Evolutionary conservation across 2,888 invertebrate genomes (phyloP).

Genomic region (Polylopha cassiicola): DNA sequence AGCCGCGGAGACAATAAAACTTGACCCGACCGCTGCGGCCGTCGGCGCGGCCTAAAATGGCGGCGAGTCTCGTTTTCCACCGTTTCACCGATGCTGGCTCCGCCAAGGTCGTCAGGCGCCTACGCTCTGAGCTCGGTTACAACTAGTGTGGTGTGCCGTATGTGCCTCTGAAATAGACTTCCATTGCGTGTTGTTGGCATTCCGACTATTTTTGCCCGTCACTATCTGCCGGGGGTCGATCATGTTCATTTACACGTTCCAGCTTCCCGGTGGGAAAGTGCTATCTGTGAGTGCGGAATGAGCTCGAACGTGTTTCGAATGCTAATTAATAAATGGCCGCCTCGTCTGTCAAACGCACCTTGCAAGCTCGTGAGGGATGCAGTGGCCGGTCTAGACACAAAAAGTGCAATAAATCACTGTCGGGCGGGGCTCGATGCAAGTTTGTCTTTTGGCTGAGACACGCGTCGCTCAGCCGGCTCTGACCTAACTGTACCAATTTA

Average conservation of each 20-base stretch:
- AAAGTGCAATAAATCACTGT: slow-evolving; percentile 56
- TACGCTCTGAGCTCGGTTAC: slow-evolving; percentile 67
- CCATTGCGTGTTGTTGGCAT: slow-evolving; percentile 63
- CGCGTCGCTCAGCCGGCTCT: slow-evolving; percentile 15
- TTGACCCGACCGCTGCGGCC: slow-evolving; percentile 63
- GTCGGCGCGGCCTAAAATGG: slow-evolving; percentile 73
- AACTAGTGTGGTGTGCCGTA: slow-evolving; percentile 59
- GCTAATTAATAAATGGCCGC: slow-evolving; percentile 34
- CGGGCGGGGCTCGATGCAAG: slow-evolving; percentile 39
- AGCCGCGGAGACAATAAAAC: slow-evolving; percentile 70
- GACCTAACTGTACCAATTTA: slow-evolving; percentile 14
- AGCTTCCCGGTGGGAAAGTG: slow-evolving; percentile 42
- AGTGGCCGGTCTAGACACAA: slow-evolving; percentile 40
- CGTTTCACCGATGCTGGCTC: slow-evolving; percentile 56
- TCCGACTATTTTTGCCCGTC: slow-evolving; percentile 66
- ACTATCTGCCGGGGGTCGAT: slow-evolving; percentile 42
- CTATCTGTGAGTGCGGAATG: slow-evolving; percentile 37
- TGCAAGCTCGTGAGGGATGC: slow-evolving; percentile 43
- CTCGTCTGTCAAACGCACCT: slow-evolving; percentile 37
- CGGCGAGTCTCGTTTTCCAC: slow-evolving; percentile 68
- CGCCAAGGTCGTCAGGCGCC: slow-evolving; percentile 70
- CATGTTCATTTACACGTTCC: slow-evolving; percentile 46
- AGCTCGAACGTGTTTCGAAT: slow-evolving; percentile 30
- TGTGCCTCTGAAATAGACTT: slow-evolving; percentile 66
- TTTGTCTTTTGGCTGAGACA: slow-evolving; percentile 42